Percentiles rank a stretch among this genome's conserved stretches.
Evolutionary conservation across 2,797 vertebrate species (phyloP).

Genomic region (Nyctalus aviator): DNA sequence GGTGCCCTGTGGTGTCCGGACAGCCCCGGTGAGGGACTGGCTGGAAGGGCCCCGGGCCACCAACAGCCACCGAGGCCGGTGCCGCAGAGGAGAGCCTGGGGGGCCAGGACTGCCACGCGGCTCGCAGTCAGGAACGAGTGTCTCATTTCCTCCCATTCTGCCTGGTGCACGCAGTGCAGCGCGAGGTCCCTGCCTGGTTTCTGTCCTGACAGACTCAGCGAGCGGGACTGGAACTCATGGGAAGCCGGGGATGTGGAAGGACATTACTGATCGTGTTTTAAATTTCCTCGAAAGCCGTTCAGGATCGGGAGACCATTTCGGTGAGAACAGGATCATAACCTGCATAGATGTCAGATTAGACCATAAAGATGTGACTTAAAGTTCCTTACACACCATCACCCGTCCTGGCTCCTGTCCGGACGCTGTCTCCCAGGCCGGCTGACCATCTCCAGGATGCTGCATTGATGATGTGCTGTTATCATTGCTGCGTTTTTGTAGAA

Average conservation of each 20-base stretch:
- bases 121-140: slow-evolving; percentile 51
- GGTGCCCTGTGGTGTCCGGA: neutral
- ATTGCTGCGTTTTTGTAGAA: neutral
- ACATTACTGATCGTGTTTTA: neutral
- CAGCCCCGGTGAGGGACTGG: slow-evolving; percentile 49
- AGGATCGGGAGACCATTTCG: slow-evolving; percentile 20
- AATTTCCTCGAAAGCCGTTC: neutral
- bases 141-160: slow-evolving; percentile 32
- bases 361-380: neutral
- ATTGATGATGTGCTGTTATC: neutral
- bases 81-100: slow-evolving; percentile 52
- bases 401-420: neutral
- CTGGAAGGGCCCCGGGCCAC: slow-evolving; percentile 41
- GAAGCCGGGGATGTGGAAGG: neutral
- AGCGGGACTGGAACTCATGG: neutral
- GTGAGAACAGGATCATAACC: neutral
- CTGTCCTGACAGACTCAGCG: neutral
- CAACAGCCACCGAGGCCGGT: slow-evolving; percentile 3
- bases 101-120: slow-evolving; percentile 60
- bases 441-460: neutral
- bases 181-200: too few relatives aligned
- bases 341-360: neutral
- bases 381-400: neutral
- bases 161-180: neutral
- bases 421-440: neutral